phyloP scores from a whole-genome alignment of 2,113 vertebrate genomes.

The Spea bombifrons region DNA sequence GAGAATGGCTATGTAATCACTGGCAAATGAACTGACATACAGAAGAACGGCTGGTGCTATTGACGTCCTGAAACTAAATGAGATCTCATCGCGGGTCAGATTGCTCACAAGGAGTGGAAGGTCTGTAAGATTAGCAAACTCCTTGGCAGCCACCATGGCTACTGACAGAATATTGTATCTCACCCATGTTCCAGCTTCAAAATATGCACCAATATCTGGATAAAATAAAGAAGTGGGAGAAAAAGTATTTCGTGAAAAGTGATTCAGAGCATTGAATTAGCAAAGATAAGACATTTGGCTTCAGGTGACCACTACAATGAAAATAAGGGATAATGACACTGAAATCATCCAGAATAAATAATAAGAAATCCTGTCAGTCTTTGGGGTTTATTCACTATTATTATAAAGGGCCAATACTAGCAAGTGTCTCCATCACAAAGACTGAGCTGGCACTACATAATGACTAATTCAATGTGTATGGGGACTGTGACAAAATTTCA shows the following conservation, averaged over 20 bases:
- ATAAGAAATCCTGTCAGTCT: too few species aligned
- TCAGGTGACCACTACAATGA: too few species aligned
- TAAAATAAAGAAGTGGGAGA: fast-evolving
- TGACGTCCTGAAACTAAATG: slow-evolving; percentile 93
- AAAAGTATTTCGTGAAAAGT: not conserved
- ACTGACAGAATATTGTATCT: slow-evolving; percentile 85
- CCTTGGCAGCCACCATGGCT: slow-evolving; percentile 74
- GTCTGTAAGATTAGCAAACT: slow-evolving; percentile 84
- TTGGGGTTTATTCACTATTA: too few species aligned
- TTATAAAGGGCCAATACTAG: too few species aligned
- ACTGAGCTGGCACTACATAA: too few species aligned
- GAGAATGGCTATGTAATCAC: slow-evolving; percentile 89
- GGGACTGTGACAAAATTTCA: too few species aligned
- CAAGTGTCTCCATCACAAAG: too few species aligned
- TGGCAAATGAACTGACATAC: slow-evolving; percentile 90
- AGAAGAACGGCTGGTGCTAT: slow-evolving; percentile 83
- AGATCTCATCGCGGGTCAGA: slow-evolving; percentile 89
- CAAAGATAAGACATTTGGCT: not conserved
- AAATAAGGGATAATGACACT: too few species aligned
- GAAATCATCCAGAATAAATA: too few species aligned
- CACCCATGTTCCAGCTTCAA: slow-evolving; percentile 87
- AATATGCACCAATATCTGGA: slow-evolving; percentile 87
- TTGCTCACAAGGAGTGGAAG: slow-evolving; percentile 87
- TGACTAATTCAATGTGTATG: too few species aligned
- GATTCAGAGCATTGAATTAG: not conserved